A percentile compares a stretch with the other conserved stretches of the same genome.
These are phyloP conservation scores for Mactra quadrangularis DNA, from an alignment of 1,140 invertebrate species.

Conservation along the genomic window DNA sequence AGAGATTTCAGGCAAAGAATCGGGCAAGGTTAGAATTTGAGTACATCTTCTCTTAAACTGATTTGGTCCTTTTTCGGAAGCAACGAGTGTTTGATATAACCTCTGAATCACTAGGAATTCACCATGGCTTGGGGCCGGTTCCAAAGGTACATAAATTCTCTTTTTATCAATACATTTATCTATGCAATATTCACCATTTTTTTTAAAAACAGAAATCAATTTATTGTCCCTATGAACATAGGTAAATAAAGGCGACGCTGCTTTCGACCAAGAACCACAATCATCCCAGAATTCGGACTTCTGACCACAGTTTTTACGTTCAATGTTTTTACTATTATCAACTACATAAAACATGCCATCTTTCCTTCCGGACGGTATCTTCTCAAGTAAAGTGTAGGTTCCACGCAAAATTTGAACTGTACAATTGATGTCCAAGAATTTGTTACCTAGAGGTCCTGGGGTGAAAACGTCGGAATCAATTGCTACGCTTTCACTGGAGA, in stretches of 20 bases:
- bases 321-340: slow-evolving; percentile 1
- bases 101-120: slow-evolving; percentile 9
- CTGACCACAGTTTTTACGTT: neutral
- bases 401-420: neutral
- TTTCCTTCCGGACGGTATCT: slow-evolving; percentile 22
- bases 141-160: neutral
- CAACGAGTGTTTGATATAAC: slow-evolving; percentile 11
- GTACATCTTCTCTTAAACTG: slow-evolving; percentile 12
- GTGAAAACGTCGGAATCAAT: neutral
- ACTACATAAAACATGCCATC: slow-evolving; percentile 22
- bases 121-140: neutral
- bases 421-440: slow-evolving; percentile 14
- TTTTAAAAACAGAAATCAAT: neutral
- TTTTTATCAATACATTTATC: slow-evolving; percentile 13
- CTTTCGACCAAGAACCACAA: neutral
- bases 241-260: neutral
- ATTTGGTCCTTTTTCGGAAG: neutral
- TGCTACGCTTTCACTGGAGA: no score
- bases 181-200: slow-evolving; percentile 8
- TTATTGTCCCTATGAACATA: slow-evolving; percentile 1
- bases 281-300: slow-evolving; percentile 50
- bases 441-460: neutral
- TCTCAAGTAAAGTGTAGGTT: neutral
- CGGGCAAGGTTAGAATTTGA: neutral
- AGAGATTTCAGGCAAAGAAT: neutral